Evolutionary conservation across 2,113 vertebrate species (phyloP).

Genomic region (Ciconia maguari): DNA sequence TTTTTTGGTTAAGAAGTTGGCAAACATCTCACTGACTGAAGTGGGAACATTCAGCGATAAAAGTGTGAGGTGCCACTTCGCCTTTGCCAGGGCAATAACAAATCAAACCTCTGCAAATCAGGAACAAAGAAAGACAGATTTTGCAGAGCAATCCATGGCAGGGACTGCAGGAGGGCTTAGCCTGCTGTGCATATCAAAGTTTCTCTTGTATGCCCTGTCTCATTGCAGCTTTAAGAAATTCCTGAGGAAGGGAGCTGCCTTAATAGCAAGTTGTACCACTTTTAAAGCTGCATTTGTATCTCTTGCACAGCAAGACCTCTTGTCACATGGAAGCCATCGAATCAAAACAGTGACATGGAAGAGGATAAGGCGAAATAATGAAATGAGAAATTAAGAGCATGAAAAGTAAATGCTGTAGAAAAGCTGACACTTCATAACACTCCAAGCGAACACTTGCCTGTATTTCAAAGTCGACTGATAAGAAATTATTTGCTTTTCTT

Average conservation of each 20-base stretch:
- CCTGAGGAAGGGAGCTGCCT: slow-evolving; percentile 25
- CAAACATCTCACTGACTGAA: not conserved
- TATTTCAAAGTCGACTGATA: slow-evolving; percentile 61
- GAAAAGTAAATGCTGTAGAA: slow-evolving; percentile 54
- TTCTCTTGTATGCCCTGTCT: not conserved
- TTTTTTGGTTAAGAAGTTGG: not conserved
- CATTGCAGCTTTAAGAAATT: slow-evolving; percentile 24
- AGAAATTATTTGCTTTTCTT: slow-evolving; percentile 67
- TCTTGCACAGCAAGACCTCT: slow-evolving; percentile 25
- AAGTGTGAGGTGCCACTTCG: not conserved
- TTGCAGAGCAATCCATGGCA: not conserved
- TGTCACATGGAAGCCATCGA: slow-evolving; percentile 60
- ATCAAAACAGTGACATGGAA: slow-evolving; percentile 63
- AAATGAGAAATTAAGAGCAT: slow-evolving; percentile 70
- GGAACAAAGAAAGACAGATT: not conserved
- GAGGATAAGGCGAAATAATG: slow-evolving; percentile 58
- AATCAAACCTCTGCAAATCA: not conserved
- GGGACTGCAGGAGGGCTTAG: slow-evolving; percentile 28
- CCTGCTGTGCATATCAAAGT: slow-evolving; percentile 49
- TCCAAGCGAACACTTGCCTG: slow-evolving; percentile 41
- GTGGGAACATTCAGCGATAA: not conserved
- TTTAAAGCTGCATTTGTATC: slow-evolving; percentile 37
- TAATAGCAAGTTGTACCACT: slow-evolving; percentile 17
- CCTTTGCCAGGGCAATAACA: not conserved
- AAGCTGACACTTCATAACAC: slow-evolving; percentile 68